A percentile compares a stretch with the other conserved stretches of the same genome.
These are phyloP conservation scores for Champsocephalus esox DNA, from an alignment of 2,797 vertebrate species.

Conservation along the genomic window DNA sequence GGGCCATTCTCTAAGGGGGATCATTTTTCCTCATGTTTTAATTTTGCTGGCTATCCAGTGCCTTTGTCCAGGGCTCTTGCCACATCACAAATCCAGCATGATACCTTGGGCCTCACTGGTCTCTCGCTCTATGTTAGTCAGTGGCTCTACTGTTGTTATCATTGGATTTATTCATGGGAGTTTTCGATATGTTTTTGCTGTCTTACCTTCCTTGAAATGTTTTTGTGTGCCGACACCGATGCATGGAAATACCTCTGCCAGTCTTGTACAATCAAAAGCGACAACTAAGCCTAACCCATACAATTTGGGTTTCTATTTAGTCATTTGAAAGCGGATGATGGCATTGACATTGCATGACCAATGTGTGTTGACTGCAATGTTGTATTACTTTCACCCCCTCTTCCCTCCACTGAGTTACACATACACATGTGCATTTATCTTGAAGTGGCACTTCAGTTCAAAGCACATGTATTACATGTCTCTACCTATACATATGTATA, in stretches of 20 bases:
- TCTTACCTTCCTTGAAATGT: conserved; percentile 16
- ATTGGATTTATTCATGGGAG: conserved; percentile 34
- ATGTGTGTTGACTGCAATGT: background rate
- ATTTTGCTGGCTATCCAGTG: conserved; percentile 62
- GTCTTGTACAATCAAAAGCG: conserved; percentile 6
- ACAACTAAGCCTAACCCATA: background rate
- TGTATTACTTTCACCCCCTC: background rate
- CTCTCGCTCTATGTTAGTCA: conserved; percentile 20
- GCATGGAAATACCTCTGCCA: background rate
- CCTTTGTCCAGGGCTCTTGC: conserved; percentile 46
- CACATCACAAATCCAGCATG: conserved; percentile 41
- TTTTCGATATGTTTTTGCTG: conserved; percentile 16
- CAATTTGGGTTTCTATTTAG: background rate
- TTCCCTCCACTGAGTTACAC: background rate
- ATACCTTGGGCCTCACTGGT: conserved; percentile 21
- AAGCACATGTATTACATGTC: background rate
- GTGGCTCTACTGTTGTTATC: conserved; percentile 41
- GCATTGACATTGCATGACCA: background rate
- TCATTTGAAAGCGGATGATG: conserved; percentile 1
- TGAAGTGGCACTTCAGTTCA: background rate
- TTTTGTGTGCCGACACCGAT: background rate
- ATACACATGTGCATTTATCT: background rate
- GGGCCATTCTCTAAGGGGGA: conserved; percentile 45
- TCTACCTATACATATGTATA: background rate
- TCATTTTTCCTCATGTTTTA: conserved; percentile 63